Evolutionary conservation across 2,113 vertebrate species (phyloP).

Genomic region (Pleuronectes platessa): DNA sequence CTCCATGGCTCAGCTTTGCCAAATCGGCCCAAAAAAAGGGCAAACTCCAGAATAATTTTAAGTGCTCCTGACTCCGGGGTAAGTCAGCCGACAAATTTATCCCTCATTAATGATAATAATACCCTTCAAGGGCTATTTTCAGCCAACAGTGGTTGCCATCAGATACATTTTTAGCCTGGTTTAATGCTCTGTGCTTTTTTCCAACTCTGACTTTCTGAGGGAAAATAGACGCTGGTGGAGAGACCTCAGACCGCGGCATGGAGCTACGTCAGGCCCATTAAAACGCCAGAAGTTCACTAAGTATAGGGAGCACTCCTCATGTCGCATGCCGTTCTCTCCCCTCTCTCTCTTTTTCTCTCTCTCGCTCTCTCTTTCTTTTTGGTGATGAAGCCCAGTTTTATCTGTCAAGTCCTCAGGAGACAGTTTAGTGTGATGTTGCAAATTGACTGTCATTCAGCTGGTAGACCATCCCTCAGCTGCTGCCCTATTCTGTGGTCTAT

Average conservation of each 20-base stretch:
- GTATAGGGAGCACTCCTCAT: constrained; percentile 77
- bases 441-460: constrained; percentile 35
- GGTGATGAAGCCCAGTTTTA: constrained; percentile 36
- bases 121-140: constrained; percentile 82
- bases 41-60: constrained; percentile 69
- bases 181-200: constrained; percentile 78
- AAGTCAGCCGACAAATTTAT: constrained; percentile 80
- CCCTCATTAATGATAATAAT: constrained; percentile 85
- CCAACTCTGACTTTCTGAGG: constrained; percentile 73
- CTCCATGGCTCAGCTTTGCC: constrained; percentile 45
- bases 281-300: constrained; percentile 75
- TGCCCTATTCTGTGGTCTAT: constrained; percentile 39
- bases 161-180: constrained; percentile 83
- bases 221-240: constrained; percentile 77
- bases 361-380: neutral
- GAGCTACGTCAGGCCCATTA: constrained; percentile 79
- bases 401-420: constrained; percentile 44
- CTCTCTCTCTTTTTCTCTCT: constrained; percentile 3
- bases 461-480: constrained; percentile 10
- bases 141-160: constrained; percentile 77
- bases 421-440: constrained; percentile 37
- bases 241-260: constrained; percentile 82
- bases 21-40: constrained; percentile 48
- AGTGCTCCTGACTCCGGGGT: constrained; percentile 66
- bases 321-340: constrained; percentile 43